phyloP scores from a whole-genome alignment of 2,797 vertebrate species.

The Aphelocoma californica region DNA sequence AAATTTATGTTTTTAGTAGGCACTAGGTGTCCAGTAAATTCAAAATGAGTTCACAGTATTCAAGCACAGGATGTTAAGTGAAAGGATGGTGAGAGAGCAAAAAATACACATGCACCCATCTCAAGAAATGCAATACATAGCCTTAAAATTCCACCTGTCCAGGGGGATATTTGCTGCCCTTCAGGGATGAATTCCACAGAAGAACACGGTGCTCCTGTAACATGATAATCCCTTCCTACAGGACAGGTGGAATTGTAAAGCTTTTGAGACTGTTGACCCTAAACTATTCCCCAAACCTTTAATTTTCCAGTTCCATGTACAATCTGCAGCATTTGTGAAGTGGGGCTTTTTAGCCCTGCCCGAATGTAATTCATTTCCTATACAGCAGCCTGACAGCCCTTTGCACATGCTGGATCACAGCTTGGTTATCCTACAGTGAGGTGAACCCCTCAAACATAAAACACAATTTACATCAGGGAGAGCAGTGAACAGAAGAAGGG shows the following conservation, averaged over 20 bases:
- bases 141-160: slow-evolving; percentile 62
- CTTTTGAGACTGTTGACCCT: background rate
- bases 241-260: slow-evolving; percentile 50
- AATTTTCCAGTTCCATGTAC: background rate
- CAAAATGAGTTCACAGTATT: background rate
- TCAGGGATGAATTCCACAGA: slow-evolving; percentile 26
- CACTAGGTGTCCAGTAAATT: background rate
- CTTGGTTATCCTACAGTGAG: fast-evolving
- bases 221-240: background rate
- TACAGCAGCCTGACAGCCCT: background rate
- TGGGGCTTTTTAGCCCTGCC: background rate
- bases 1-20: background rate
- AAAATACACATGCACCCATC: background rate
- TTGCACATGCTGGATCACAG: background rate
- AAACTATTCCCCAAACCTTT: background rate
- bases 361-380: background rate
- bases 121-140: slow-evolving; percentile 55
- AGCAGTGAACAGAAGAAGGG: background rate
- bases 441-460: background rate
- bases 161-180: slow-evolving; percentile 20
- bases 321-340: background rate
- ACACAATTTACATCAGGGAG: fast-evolving
- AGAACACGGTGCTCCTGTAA: slow-evolving; percentile 32
- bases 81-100: background rate
- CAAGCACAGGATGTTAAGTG: background rate